phyloP scores from a whole-genome alignment of 1,140 invertebrate genomes.

The Agrypnia vestita region DNA sequence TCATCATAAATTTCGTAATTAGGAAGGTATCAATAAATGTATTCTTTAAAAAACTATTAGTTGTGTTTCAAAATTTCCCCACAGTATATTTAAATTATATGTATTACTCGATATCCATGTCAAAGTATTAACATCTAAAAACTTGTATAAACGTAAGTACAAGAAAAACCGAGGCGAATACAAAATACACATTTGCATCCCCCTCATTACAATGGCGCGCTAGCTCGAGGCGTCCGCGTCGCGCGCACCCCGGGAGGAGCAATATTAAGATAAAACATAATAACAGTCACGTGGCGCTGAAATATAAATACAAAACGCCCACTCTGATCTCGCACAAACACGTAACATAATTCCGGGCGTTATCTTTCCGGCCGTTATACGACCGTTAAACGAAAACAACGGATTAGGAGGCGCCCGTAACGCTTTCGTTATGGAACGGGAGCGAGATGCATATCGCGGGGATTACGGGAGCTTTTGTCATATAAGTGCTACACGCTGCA shows the following conservation, averaged over 20 bases:
- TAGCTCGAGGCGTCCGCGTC: conserved; percentile 10
- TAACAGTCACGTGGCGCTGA: conserved; percentile 61
- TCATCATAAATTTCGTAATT: too few species aligned
- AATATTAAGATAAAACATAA: conserved; percentile 61
- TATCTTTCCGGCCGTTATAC: conserved; percentile 56
- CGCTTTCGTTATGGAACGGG: conserved; percentile 40
- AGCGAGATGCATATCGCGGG: conserved; percentile 53
- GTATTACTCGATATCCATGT: too few species aligned
- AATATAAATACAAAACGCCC: conserved; percentile 59
- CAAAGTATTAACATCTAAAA: too few species aligned
- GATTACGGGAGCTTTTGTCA: conserved; percentile 53
- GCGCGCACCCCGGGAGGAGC: conserved; percentile 25
- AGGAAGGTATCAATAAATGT: too few species aligned
- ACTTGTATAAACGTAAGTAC: too few species aligned
- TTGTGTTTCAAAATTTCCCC: too few species aligned
- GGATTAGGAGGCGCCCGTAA: conserved; percentile 58
- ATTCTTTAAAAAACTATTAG: too few species aligned
- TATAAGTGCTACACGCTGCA: conserved; percentile 44
- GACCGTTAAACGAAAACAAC: conserved; percentile 61
- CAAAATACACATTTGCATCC: conserved; percentile 9
- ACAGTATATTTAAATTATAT: too few species aligned
- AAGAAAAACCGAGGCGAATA: too few species aligned
- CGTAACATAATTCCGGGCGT: conserved; percentile 60
- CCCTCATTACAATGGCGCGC: not conserved
- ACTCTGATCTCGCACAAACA: conserved; percentile 50